Evolutionary conservation across 1,140 invertebrate genomes (phyloP), one percentile per base, ranked within the genome.

Genomic region (Cepaea nemoralis): DNA sequence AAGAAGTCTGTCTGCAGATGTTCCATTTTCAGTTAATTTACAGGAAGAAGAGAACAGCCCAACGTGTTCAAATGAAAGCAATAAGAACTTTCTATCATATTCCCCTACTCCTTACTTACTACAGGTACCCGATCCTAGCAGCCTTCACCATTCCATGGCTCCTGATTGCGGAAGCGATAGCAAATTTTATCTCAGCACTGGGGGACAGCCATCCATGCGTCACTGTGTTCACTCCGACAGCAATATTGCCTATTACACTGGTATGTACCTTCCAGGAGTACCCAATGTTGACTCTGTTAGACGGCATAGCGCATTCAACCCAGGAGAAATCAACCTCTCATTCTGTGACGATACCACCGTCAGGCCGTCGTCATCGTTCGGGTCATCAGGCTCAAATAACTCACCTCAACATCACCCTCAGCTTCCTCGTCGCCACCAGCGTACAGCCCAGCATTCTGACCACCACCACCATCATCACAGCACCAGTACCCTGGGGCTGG

Each of bases 171-270:
- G 31, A 27, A 27, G 40, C 24, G 8, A 5, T 12, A 35, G 2
- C 27, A 75, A 27, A 35, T 27, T 3, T 48, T 22, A n/a, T 50
- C 6, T 35, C 27, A n/a, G 31, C 66, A 79, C 35, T 40, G 66
- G 31, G 48, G 42, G n/a, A 14, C 77, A 67, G 66, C 31, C 59
- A 5, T 24, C 59, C 48, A 69, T 69, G 22, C 77, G 77, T 12
- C 78, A 55, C 22, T 80, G 33, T 39, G 67, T 71, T 35, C 67
- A 39, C 33, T 80, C 78, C 0, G 78, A 80, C 33, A 80, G 67
- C 10, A 80, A 80, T 31, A 66, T 80, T 19, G 40, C 78, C 2
- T 80, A 80, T n/a, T 73, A 33, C 33, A 8, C 37, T 33, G 55
- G 35, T 22, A 2, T 24, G 19, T 40, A 1, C 12, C 50, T 48